phyloP scores from a whole-genome alignment of 2,888 invertebrate genomes.

The Sthenelais limicola region DNA sequence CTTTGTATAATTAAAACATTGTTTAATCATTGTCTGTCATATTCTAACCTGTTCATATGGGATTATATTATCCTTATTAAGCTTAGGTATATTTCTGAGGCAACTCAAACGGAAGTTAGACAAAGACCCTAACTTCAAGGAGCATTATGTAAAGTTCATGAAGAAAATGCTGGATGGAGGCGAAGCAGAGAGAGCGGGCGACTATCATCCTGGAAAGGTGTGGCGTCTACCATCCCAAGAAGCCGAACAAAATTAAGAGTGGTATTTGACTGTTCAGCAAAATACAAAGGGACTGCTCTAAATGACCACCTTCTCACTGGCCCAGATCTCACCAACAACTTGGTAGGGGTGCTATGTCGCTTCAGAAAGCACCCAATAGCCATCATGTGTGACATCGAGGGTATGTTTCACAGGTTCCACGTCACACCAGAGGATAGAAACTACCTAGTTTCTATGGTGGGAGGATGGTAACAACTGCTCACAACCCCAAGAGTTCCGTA shows the following conservation, averaged over 20 bases:
- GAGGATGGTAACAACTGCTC: constrained; percentile 25
- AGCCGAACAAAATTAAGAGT: constrained; percentile 44
- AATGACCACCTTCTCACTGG: constrained; percentile 46
- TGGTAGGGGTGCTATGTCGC: constrained; percentile 43
- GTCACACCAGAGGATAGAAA: constrained; percentile 42
- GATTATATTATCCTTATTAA: no score
- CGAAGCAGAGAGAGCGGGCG: constrained; percentile 32
- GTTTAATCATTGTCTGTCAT: no score
- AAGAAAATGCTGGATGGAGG: neutral
- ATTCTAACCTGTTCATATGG: no score
- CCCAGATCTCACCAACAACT: constrained; percentile 45
- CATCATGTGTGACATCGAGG: constrained; percentile 48
- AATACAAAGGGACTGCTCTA: constrained; percentile 41
- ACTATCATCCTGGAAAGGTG: neutral
- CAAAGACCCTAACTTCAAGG: neutral
- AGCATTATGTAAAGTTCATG: constrained; percentile 33
- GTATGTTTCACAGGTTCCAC: constrained; percentile 48
- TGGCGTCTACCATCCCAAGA: constrained; percentile 42
- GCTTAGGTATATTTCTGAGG: no score
- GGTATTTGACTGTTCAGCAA: constrained; percentile 49
- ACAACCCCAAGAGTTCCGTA: constrained; percentile 33
- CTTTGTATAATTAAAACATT: no score
- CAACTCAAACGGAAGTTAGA: neutral
- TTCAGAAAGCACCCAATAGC: constrained; percentile 46
- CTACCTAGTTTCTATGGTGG: constrained; percentile 47